Evolutionary conservation across 2,113 vertebrate genomes (phyloP).

Genomic region (Riparia riparia): DNA sequence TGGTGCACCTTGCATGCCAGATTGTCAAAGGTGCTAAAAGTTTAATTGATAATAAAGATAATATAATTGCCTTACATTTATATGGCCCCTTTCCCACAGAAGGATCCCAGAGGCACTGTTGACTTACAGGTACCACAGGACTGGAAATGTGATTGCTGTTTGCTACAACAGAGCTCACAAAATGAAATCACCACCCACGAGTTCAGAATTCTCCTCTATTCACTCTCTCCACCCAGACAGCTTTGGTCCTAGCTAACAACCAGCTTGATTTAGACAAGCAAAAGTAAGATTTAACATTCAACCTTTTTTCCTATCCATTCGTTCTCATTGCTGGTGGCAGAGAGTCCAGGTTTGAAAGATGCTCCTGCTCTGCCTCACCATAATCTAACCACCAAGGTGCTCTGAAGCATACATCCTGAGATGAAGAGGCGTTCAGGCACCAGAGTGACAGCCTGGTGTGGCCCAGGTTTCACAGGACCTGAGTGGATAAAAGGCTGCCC

Average conservation of each 20-base stretch:
- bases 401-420: neutral
- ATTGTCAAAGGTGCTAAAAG: slow-evolving; percentile 70
- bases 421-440: neutral
- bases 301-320: neutral
- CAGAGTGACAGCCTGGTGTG: neutral
- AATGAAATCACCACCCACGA: neutral
- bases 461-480: neutral
- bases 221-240: neutral
- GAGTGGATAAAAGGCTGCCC: neutral
- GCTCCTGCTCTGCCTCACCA: neutral
- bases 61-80: slow-evolving; percentile 39
- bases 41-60: slow-evolving; percentile 78
- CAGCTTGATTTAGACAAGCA: neutral
- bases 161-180: neutral
- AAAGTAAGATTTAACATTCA: neutral
- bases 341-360: neutral
- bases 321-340: neutral
- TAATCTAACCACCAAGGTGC: neutral
- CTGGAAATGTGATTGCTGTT: neutral
- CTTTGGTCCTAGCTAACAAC: neutral
- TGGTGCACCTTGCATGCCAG: slow-evolving; percentile 55
- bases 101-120: slow-evolving; percentile 60
- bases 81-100: slow-evolving; percentile 34
- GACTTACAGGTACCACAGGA: neutral
- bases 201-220: neutral